Percentiles rank a stretch among this genome's conserved stretches.
phyloP scores from a whole-genome alignment of 2,797 vertebrate genomes.

The Onychomys arenicola region DNA sequence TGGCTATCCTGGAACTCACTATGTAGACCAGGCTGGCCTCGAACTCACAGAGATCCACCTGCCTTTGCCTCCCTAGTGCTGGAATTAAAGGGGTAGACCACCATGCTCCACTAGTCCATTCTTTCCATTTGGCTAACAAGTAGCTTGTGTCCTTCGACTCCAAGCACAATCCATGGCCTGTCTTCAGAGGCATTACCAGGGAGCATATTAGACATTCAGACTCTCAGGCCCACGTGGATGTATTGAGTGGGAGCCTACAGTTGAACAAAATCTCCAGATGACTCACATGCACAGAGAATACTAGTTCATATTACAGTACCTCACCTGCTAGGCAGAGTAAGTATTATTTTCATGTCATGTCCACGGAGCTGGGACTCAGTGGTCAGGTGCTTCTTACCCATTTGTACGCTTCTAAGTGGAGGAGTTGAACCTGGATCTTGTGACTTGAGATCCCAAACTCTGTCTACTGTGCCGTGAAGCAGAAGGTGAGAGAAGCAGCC shows the following conservation, averaged over 20 bases:
- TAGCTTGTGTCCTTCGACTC: neutral
- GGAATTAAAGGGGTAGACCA: neutral
- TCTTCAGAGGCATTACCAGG: neutral
- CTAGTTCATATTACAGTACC: neutral
- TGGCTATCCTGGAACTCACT: neutral
- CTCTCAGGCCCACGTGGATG: neutral
- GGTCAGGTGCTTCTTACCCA: neutral
- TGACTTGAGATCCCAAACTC: neutral
- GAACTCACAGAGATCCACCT: neutral
- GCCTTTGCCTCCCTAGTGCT: neutral
- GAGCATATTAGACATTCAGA: neutral
- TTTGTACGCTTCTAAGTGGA: neutral
- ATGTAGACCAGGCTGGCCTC: neutral
- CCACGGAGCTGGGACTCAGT: neutral
- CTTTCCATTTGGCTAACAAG: neutral
- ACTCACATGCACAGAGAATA: neutral
- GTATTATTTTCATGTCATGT: neutral
- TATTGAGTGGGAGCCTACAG: neutral
- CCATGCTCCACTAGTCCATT: no score
- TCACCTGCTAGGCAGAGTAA: neutral
- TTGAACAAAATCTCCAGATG: neutral
- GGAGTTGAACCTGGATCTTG: neutral
- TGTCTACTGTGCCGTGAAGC: neutral
- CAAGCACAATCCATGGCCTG: neutral
- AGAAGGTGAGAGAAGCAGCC: neutral